Conservation (phyloP, 2,113 vertebrate species). For the Tragelaphus imberbis region DNA sequence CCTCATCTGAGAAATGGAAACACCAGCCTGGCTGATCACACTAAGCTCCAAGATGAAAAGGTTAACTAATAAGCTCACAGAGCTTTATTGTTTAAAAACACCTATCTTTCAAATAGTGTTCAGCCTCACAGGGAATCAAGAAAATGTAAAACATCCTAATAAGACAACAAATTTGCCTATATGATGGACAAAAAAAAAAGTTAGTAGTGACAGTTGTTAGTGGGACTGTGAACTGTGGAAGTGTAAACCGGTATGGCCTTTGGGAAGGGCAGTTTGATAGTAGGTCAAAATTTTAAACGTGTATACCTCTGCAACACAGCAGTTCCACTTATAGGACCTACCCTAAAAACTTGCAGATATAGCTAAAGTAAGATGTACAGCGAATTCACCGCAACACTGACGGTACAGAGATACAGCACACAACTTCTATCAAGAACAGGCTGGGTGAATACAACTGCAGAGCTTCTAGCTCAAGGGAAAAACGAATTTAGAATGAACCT, state of each 20-base stretch:
- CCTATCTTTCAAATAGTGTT: not conserved
- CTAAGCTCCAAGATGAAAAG: not conserved
- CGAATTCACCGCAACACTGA: not conserved
- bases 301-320: not conserved
- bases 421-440: not conserved
- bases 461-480: not conserved
- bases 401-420: fast-evolving
- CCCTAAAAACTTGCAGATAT: not conserved
- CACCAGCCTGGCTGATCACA: not conserved
- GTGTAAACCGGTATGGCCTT: not conserved
- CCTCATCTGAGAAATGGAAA: not conserved
- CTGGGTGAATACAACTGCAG: no score
- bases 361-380: not conserved
- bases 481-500: not conserved
- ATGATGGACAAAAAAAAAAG: not conserved
- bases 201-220: not conserved
- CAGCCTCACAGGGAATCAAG: not conserved
- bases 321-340: not conserved
- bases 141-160: not conserved
- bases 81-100: not conserved
- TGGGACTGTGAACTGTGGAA: not conserved
- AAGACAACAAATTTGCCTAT: not conserved
- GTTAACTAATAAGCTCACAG: not conserved
- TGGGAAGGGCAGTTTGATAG: not conserved
- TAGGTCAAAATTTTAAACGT: not conserved